phyloP scores from a whole-genome alignment of 2,888 invertebrate genomes.

The Drosophila mayaguana region DNA sequence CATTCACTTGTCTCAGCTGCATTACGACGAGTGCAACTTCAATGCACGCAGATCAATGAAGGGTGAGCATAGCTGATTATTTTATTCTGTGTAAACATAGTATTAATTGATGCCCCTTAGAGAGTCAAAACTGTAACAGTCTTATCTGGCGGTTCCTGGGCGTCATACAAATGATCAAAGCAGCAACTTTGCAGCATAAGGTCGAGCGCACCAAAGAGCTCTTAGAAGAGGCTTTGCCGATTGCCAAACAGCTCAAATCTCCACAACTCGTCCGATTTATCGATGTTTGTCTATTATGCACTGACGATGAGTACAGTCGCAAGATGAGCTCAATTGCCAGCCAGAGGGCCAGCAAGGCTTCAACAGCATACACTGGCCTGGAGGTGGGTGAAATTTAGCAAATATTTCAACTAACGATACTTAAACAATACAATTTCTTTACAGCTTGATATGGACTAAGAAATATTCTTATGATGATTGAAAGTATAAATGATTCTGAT shows the following conservation, averaged over 20 bases:
- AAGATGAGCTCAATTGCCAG: conserved; percentile 24
- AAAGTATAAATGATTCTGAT: not conserved
- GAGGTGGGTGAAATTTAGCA: not conserved
- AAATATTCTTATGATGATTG: not conserved
- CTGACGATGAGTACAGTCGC: conserved; percentile 37
- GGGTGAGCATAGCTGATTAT: conserved; percentile 12
- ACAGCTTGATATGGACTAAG: not conserved
- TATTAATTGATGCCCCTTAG: conserved; percentile 20
- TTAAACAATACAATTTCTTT: not conserved
- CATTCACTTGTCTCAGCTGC: conserved; percentile 67
- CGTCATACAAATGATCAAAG: conserved; percentile 73
- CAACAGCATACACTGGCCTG: not conserved
- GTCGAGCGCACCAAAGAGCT: conserved; percentile 78
- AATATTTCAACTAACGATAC: not conserved
- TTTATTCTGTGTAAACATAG: not conserved
- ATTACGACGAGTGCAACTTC: conserved; percentile 79
- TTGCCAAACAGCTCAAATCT: conserved; percentile 16
- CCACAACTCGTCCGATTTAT: conserved; percentile 36
- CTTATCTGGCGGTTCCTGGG: conserved; percentile 76
- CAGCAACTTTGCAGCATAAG: conserved; percentile 77
- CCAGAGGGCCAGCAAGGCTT: conserved; percentile 26
- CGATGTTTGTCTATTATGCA: conserved; percentile 42
- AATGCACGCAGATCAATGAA: conserved; percentile 72
- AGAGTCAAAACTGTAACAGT: conserved; percentile 70
- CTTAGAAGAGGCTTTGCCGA: conserved; percentile 43